Conservation (phyloP, 2,113 vertebrate species). For the Tiliqua scincoides region DNA sequence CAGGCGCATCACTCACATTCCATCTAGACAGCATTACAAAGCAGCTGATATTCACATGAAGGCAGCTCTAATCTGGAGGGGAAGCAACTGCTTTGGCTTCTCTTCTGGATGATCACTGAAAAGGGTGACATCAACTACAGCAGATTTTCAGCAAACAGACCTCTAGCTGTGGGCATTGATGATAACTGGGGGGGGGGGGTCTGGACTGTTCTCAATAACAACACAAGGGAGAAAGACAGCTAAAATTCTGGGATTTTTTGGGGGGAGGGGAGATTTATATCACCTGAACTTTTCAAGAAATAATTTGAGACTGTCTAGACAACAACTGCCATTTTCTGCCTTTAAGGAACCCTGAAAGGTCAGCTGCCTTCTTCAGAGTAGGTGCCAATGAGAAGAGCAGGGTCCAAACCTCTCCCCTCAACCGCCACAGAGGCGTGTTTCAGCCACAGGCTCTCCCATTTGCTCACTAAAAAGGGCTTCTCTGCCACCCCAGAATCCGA, state of each 20-base stretch:
- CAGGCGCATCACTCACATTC: constrained; percentile 46
- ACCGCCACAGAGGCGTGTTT: neutral
- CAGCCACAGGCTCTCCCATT: neutral
- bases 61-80: constrained; percentile 22
- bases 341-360: neutral
- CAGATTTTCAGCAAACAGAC: constrained; percentile 13
- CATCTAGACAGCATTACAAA: constrained; percentile 27
- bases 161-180: neutral
- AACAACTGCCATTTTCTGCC: neutral
- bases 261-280: neutral
- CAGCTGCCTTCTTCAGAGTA: no score
- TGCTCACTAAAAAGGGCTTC: no score
- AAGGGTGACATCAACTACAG: constrained; percentile 37
- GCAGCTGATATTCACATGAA: constrained; percentile 53
- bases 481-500: no score
- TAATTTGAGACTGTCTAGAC: neutral
- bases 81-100: constrained; percentile 30
- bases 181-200: neutral
- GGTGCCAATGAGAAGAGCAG: no score
- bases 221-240: constrained; percentile 15
- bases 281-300: neutral
- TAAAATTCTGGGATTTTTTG: no score
- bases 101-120: constrained; percentile 5
- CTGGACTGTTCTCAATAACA: neutral
- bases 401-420: neutral